phyloP scores from a whole-genome alignment of 1,140 invertebrate genomes.

The Bathynomus jamesi region DNA sequence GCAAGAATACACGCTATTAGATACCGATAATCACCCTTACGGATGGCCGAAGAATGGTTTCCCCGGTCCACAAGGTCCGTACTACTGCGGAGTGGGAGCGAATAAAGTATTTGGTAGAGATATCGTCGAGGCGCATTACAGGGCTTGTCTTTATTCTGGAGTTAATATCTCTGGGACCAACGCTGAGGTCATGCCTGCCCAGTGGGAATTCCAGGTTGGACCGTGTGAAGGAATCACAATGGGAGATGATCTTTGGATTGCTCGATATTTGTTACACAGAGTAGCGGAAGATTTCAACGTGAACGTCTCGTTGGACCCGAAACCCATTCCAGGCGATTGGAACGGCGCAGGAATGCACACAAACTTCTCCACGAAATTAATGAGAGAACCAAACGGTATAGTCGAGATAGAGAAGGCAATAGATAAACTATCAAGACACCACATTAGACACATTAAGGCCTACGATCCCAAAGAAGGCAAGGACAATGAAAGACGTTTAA shows the following conservation, averaged over 20 bases:
- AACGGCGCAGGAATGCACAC: conserved; percentile 85
- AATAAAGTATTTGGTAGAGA: conserved; percentile 88
- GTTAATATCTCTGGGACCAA: conserved; percentile 82
- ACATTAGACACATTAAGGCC: conserved; percentile 75
- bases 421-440: conserved; percentile 70
- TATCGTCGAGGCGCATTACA: conserved; percentile 80
- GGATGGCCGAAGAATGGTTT: conserved; percentile 93
- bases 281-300: conserved; percentile 88
- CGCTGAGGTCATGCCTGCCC: conserved; percentile 70
- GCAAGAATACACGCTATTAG: conserved; percentile 88
- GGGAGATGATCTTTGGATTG: conserved; percentile 85
- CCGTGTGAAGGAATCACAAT: conserved; percentile 71
- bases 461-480: conserved; percentile 78
- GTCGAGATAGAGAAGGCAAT: conserved; percentile 67
- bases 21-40: conserved; percentile 79
- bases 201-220: conserved; percentile 59
- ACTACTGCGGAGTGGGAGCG: conserved; percentile 92
- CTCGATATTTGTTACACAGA: conserved; percentile 71
- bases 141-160: conserved; percentile 81
- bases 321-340: conserved; percentile 73
- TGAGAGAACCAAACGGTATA: conserved; percentile 21
- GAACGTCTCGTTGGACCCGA: conserved; percentile 77
- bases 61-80: conserved; percentile 84
- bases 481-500: conserved; percentile 74
- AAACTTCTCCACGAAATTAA: conserved; percentile 68